Evolutionary conservation across 2,113 vertebrate species (phyloP).

Genomic region (Himantopus leucocephalus): DNA sequence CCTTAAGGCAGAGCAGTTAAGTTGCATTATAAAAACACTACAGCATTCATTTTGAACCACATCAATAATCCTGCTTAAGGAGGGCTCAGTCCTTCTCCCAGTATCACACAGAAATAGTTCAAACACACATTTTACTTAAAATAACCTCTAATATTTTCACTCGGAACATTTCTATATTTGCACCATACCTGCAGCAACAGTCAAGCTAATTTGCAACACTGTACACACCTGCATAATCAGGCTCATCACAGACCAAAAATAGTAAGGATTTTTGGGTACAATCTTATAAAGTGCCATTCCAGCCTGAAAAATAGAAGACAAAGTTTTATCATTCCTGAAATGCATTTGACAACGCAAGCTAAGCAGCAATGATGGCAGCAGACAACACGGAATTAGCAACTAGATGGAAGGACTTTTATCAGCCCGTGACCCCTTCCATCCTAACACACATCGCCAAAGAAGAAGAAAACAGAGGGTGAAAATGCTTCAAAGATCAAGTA

Average conservation of each 20-base stretch:
- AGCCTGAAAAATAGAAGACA: slow-evolving; percentile 82
- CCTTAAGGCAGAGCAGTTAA: not conserved
- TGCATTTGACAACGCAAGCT: not conserved
- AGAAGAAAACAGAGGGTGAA: not conserved
- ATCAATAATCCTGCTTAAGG: not conserved
- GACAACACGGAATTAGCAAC: not conserved
- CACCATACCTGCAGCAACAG: not conserved
- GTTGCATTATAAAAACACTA: not conserved
- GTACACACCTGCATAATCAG: slow-evolving; percentile 95
- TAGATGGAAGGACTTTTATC: not conserved
- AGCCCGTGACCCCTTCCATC: not conserved
- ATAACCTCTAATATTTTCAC: not conserved
- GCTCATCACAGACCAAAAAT: slow-evolving; percentile 99
- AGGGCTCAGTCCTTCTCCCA: not conserved
- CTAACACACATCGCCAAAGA: not conserved
- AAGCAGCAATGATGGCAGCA: not conserved
- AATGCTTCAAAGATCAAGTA: not conserved
- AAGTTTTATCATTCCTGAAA: not conserved
- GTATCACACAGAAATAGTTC: not conserved
- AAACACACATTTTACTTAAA: not conserved
- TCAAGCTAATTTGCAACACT: not conserved
- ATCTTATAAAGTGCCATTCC: slow-evolving; percentile 99
- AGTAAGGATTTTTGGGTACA: slow-evolving; percentile 97
- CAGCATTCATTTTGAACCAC: not conserved
- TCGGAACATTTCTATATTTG: not conserved